A percentile compares a stretch with the other conserved stretches of the same genome.
Evolutionary conservation across 2,797 vertebrate genomes (phyloP).

Genomic region (Enteromius treurensis): DNA sequence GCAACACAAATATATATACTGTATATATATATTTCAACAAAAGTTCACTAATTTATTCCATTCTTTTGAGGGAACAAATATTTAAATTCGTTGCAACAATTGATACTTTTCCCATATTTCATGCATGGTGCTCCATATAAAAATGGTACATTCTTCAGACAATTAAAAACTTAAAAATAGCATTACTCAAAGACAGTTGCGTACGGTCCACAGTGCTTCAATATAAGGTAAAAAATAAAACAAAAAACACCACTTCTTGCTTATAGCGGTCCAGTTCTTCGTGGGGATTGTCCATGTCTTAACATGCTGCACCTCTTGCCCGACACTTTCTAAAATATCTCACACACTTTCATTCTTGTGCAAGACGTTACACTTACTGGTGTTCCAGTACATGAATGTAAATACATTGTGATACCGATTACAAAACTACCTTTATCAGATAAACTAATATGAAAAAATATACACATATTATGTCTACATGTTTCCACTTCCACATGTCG

Average conservation of each 20-base stretch:
- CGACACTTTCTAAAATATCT: slow-evolving; percentile 39
- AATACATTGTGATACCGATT: slow-evolving; percentile 31
- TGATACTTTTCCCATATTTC: background rate
- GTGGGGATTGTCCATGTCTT: slow-evolving; percentile 13
- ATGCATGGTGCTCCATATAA: background rate
- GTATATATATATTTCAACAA: background rate
- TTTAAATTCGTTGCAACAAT: background rate
- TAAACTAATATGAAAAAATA: slow-evolving; percentile 91
- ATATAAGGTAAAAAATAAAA: background rate
- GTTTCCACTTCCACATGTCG: slow-evolving; percentile 84
- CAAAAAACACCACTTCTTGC: background rate
- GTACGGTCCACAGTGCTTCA: background rate
- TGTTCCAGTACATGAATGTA: slow-evolving; percentile 75
- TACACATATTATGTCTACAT: slow-evolving; percentile 89
- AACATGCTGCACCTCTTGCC: slow-evolving; percentile 40
- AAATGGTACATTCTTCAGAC: background rate
- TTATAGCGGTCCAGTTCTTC: background rate
- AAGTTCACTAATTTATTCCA: background rate
- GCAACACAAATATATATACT: background rate
- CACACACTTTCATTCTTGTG: slow-evolving; percentile 75
- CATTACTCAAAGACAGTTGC: background rate
- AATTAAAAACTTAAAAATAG: background rate
- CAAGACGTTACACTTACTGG: slow-evolving; percentile 78
- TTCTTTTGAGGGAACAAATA: background rate
- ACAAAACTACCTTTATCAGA: slow-evolving; percentile 89